phyloP scores from a whole-genome alignment of 2,797 vertebrate species.

The Mormyrops boulengeri region DNA sequence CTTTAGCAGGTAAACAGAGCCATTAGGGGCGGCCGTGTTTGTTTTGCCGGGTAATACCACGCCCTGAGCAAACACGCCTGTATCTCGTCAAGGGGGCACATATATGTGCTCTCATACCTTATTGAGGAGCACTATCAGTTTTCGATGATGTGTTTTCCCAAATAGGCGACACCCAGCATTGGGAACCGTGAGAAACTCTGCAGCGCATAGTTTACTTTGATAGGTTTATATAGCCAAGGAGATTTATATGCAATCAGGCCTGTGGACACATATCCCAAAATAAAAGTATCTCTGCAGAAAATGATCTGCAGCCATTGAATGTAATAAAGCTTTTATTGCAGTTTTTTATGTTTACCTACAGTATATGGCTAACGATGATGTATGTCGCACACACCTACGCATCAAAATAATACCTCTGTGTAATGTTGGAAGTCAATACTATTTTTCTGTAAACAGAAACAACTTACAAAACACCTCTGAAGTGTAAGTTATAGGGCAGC shows the following conservation, averaged over 20 bases:
- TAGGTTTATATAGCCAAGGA: not conserved
- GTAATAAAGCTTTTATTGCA: not conserved
- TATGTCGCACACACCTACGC: not conserved
- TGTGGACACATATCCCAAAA: not conserved
- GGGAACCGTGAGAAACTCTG: not conserved
- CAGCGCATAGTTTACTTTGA: not conserved
- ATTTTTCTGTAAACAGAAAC: not conserved
- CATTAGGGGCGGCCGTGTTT: conserved; percentile 13
- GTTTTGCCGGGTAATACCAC: conserved; percentile 13
- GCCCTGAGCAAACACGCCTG: conserved; percentile 16
- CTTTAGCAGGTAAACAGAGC: conserved; percentile 17
- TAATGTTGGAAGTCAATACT: not conserved
- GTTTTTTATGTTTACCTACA: not conserved
- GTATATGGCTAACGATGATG: not conserved
- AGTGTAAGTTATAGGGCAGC: not conserved
- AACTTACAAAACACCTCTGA: not conserved
- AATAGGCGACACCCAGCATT: not conserved
- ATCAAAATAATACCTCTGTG: not conserved
- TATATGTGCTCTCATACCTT: not conserved
- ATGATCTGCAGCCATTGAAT: not conserved
- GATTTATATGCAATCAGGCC: not conserved
- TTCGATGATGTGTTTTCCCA: conserved; percentile 10
- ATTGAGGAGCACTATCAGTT: conserved; percentile 2
- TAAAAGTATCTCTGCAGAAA: not conserved
- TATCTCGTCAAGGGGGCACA: conserved; percentile 13